Evolutionary conservation across 2,797 vertebrate genomes (phyloP).

Genomic region (Acropternis orthonyx): DNA sequence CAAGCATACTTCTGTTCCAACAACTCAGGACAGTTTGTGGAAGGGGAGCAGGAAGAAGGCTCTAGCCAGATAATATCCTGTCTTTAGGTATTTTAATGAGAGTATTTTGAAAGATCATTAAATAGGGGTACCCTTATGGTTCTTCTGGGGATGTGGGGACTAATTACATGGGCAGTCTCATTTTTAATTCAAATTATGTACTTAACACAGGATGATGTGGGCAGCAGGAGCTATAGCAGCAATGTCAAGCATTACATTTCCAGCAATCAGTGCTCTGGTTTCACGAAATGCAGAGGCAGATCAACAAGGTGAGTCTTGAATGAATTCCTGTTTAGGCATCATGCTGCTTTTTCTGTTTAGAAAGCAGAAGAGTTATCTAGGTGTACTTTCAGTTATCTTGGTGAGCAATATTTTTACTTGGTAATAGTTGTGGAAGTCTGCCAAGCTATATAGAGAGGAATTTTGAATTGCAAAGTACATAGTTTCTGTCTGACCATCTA

Average conservation of each 20-base stretch:
- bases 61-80: neutral
- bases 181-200: neutral
- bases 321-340: neutral
- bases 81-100: neutral
- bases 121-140: neutral
- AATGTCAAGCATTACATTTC: constrained; percentile 82
- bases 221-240: constrained; percentile 79
- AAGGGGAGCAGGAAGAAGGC: neutral
- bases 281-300: constrained; percentile 79
- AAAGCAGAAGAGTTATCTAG: neutral
- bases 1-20: neutral
- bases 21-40: neutral
- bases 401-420: neutral
- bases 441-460: neutral
- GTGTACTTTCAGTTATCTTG: neutral
- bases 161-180: neutral
- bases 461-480: neutral
- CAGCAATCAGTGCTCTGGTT: constrained; percentile 79
- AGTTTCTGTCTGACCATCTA: neutral
- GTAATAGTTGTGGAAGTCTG: neutral
- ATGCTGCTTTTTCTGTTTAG: neutral
- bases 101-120: neutral
- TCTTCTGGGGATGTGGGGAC: fast-evolving
- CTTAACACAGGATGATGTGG: constrained; percentile 81
- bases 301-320: constrained; percentile 75